Percentiles rank a stretch among this genome's conserved stretches.
Evolutionary conservation across 1,140 invertebrate genomes (phyloP).

Genomic region (Megathymus violae): DNA sequence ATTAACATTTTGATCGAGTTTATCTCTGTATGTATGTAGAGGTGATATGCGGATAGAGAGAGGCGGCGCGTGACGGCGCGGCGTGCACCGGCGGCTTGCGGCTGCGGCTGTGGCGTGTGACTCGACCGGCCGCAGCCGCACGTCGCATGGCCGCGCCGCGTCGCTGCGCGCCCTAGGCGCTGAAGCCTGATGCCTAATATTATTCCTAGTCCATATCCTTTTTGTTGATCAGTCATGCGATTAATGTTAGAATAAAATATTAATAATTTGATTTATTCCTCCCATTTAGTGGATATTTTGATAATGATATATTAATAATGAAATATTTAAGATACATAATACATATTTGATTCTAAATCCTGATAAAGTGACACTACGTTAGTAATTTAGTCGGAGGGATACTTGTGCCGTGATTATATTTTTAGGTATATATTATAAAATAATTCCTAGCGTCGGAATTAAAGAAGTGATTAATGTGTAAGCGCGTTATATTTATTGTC

Average conservation of each 20-base stretch:
- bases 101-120: too few species aligned
- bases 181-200: slow-evolving; percentile 79
- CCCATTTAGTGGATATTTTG: slow-evolving; percentile 84
- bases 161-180: slow-evolving; percentile 56
- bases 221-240: slow-evolving; percentile 83
- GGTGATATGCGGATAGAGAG: slow-evolving; percentile 74
- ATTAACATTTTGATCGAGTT: slow-evolving; percentile 77
- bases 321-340: slow-evolving; percentile 84
- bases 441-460: slow-evolving; percentile 84
- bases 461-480: slow-evolving; percentile 84
- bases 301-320: slow-evolving; percentile 84
- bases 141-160: slow-evolving; percentile 22
- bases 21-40: slow-evolving; percentile 74
- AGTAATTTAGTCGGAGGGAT: slow-evolving; percentile 84
- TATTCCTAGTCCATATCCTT: slow-evolving; percentile 83
- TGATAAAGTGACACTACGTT: slow-evolving; percentile 83
- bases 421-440: slow-evolving; percentile 84
- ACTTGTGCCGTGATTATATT: slow-evolving; percentile 84
- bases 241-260: slow-evolving; percentile 83
- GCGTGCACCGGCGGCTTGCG: too few species aligned
- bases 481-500: slow-evolving; percentile 84
- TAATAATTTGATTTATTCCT: slow-evolving; percentile 84
- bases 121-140: slow-evolving; percentile 13
- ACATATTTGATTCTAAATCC: slow-evolving; percentile 84
- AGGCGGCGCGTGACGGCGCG: slow-evolving; percentile 52